Evolutionary conservation across 2,888 invertebrate genomes (phyloP).

Genomic region (Anticlea derivata): DNA sequence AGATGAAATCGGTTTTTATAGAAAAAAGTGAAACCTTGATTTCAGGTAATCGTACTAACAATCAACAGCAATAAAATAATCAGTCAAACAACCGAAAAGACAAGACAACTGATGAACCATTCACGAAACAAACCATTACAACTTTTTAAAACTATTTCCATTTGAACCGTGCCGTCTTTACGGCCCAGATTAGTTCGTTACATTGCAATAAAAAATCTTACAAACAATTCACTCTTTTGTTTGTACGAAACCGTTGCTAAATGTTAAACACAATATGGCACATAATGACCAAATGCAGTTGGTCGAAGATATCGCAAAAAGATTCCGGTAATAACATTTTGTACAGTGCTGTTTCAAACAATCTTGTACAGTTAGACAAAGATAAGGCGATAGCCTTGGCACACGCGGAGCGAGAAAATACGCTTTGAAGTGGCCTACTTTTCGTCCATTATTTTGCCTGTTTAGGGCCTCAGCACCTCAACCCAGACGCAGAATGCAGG

Average conservation of each 20-base stretch:
- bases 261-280: conserved; percentile 17
- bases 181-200: conserved; percentile 17
- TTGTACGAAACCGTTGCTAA: conserved; percentile 21
- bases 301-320: conserved; percentile 5
- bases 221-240: conserved; percentile 25
- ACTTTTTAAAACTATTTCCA: conserved; percentile 18
- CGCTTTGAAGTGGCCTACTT: too few species aligned
- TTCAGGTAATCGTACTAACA: background rate
- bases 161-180: conserved; percentile 29
- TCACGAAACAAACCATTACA: conserved; percentile 14
- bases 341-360: conserved; percentile 36
- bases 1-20: too few species aligned
- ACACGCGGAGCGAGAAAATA: conserved; percentile 29
- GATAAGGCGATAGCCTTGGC: conserved; percentile 5
- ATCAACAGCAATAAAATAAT: conserved; percentile 22
- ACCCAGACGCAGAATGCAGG: too few species aligned
- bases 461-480: too few species aligned
- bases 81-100: conserved; percentile 10
- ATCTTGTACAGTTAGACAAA: conserved; percentile 45
- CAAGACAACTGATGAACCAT: conserved; percentile 12
- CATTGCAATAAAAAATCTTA: background rate
- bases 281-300: conserved; percentile 13
- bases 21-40: background rate
- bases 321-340: conserved; percentile 39
- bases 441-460: too few species aligned